phyloP scores from a whole-genome alignment of 2,797 vertebrate species.

The Streptopelia turtur region DNA sequence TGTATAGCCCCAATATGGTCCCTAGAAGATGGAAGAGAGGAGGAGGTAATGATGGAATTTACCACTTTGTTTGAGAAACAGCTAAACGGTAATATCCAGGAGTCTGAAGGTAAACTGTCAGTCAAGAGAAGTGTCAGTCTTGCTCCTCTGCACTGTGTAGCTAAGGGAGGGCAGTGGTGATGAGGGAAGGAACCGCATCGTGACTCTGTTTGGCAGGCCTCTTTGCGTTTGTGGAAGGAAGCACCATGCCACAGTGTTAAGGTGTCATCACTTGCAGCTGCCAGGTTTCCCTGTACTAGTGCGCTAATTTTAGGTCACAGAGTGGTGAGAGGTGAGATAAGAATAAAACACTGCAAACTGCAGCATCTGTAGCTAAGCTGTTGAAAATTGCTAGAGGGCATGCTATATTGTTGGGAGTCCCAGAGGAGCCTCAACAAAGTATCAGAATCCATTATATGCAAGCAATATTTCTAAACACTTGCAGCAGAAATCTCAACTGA shows the following conservation, averaged over 20 bases:
- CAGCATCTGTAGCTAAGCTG: background rate
- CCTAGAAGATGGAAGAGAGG: background rate
- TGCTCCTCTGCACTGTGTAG: background rate
- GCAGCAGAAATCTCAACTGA: background rate
- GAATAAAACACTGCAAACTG: background rate
- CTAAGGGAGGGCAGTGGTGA: background rate
- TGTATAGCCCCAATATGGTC: background rate
- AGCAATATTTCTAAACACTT: constrained; percentile 15
- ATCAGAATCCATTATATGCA: background rate
- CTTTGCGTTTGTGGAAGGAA: background rate
- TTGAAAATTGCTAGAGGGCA: background rate
- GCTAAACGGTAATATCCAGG: fast-evolving
- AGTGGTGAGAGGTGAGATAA: background rate
- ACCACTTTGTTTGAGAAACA: background rate
- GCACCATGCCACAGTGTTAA: background rate
- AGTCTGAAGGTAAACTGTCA: background rate
- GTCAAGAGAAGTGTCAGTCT: background rate
- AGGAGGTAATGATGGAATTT: background rate
- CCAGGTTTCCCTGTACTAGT: background rate
- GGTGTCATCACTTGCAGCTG: background rate
- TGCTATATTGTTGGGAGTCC: background rate
- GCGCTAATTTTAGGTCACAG: background rate
- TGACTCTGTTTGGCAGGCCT: background rate
- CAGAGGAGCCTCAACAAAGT: background rate
- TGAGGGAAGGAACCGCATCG: fast-evolving